Base-by-base conservation (phyloP, 2,888 invertebrate species). In the Proisotoma minuta region DNA sequence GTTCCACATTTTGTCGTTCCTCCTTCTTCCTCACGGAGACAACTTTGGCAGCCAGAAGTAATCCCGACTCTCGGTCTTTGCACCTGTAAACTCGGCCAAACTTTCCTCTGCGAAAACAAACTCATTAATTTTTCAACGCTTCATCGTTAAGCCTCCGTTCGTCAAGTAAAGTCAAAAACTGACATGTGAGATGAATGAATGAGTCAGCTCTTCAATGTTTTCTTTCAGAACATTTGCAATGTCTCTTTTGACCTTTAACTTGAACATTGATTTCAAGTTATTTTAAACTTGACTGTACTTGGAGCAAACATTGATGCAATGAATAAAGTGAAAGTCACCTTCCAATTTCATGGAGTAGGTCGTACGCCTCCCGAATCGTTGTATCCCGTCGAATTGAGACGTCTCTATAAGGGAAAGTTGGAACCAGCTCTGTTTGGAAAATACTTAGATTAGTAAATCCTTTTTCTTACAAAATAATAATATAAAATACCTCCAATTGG, bases 61-160 rank as follows among this genome's bases (percentile, higher is more conserved):
- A 79, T 0, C 89, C 88, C 0, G 87, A 87, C 58, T 82, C 80
- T 78, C 89, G 90, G 79, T 97, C 95, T 57, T 84, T 84, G 79
- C 96, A 97, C 76, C 87, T 85, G 81, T 91, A 96, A 47, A 98
- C 97, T 39, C 93, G 94, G 64, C 97, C 97, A 79, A 97, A 97
- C 83, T 96, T 96, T 3, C 97, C 97, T 76, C 97, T 97, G 81
- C 3, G 39, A 54, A 28, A 5, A 52, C 22, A 34, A 34, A 15
- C 8, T 15, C 34, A 34, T 10, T 34, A 34, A 34, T 34, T 34
- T 34, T 34, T 34, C 15, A 34, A 15, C 34, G 15, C 34, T 8
- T 8, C 34, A 34, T 34, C 34, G 8, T 34, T n/a, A n/a, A n/a
- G n/a, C 34, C 15, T 34, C 34, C 15, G 15, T 15, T 10, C 8